Evolutionary conservation across 2,797 vertebrate genomes (phyloP).

Genomic region (Halcyon smyrnensis): DNA sequence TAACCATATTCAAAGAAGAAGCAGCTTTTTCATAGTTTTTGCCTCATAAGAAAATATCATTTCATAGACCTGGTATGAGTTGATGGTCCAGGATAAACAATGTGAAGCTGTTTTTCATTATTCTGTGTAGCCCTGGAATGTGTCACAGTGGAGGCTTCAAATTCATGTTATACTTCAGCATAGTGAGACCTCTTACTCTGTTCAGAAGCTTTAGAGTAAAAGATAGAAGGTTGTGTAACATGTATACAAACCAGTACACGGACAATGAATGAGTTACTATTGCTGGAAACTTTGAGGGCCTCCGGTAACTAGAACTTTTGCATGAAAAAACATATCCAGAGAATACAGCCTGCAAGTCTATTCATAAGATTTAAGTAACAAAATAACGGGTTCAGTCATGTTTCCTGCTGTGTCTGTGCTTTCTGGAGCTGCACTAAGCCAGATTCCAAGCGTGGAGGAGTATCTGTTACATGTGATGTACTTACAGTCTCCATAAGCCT

Average conservation of each 20-base stretch:
- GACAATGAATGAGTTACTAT: neutral
- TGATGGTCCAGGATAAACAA: neutral
- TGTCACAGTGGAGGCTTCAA: neutral
- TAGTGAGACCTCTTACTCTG: neutral
- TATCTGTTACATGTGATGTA: neutral
- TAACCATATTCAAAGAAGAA: neutral
- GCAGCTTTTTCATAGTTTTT: neutral
- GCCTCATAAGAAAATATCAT: neutral
- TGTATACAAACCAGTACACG: accelerated
- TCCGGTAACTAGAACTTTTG: neutral
- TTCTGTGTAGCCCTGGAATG: neutral
- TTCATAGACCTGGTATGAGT: neutral
- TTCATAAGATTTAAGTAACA: neutral
- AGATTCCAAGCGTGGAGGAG: neutral
- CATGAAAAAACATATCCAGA: neutral
- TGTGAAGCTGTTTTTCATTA: neutral
- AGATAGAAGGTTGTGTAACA: neutral
- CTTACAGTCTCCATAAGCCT: neutral
- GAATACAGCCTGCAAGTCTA: neutral
- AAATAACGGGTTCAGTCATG: neutral
- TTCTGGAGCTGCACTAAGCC: neutral
- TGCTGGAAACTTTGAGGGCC: neutral
- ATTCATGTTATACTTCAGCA: neutral
- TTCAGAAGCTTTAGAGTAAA: neutral
- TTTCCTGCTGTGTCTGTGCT: neutral